A percentile compares a stretch with the other conserved stretches of the same genome.
phyloP scores from a whole-genome alignment of 2,888 invertebrate species.

The Ganaspis brasiliensis region DNA sequence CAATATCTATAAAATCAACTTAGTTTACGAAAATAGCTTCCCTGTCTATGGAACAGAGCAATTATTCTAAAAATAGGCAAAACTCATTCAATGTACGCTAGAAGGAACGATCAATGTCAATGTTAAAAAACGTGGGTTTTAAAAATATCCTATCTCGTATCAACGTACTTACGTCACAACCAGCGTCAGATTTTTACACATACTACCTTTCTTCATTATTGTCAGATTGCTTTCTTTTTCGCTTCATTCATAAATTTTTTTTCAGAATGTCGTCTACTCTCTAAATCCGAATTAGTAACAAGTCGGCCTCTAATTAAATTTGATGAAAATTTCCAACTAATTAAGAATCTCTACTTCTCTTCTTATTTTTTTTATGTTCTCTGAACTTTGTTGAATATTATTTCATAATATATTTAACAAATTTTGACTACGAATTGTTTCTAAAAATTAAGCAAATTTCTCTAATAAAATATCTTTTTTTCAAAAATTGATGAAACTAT shows the following conservation, averaged over 20 bases:
- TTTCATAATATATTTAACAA: no score
- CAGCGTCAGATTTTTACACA: not conserved
- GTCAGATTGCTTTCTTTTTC: not conserved
- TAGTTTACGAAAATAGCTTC: not conserved
- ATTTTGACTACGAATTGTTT: no score
- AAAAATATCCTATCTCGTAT: conserved; percentile 14
- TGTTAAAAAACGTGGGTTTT: conserved; percentile 25
- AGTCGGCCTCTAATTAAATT: no score
- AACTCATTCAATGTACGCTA: conserved; percentile 10
- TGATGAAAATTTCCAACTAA: no score
- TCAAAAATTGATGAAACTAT: no score
- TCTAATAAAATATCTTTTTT: no score
- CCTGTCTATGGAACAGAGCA: not conserved
- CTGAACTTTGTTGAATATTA: no score
- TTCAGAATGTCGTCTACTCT: no score
- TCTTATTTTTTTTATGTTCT: no score
- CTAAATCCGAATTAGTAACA: no score
- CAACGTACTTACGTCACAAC: conserved; percentile 21
- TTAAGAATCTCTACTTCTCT: no score
- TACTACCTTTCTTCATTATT: not conserved
- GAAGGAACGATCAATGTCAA: conserved; percentile 21
- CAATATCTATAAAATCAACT: not conserved
- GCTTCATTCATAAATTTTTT: conserved; percentile 11
- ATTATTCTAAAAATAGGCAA: conserved; percentile 1
- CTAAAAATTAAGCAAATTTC: no score